Evolutionary conservation across 2,113 vertebrate genomes (phyloP).

Genomic region (Halichoeres trimaculatus): DNA sequence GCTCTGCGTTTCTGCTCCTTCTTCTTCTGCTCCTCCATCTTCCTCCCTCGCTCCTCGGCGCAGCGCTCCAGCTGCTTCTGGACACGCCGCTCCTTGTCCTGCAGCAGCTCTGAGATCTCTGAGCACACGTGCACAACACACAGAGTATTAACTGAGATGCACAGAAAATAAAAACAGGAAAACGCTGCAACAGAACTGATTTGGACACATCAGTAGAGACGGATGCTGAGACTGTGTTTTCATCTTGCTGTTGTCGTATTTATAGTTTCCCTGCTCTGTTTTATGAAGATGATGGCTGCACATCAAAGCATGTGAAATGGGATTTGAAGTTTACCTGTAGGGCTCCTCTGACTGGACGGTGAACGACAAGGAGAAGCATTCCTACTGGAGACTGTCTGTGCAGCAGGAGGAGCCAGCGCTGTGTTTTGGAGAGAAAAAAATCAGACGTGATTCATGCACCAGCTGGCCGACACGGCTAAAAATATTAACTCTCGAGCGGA

Average conservation of each 20-base stretch:
- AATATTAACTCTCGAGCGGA: not conserved
- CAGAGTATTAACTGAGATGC: too few relatives aligned
- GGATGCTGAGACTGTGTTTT: too few relatives aligned
- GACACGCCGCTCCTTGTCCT: slow-evolving; percentile 89
- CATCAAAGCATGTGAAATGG: not conserved
- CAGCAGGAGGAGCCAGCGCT: slow-evolving; percentile 63
- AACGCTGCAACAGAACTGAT: too few relatives aligned
- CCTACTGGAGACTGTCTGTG: slow-evolving; percentile 27
- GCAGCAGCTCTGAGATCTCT: slow-evolving; percentile 87
- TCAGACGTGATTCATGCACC: slow-evolving; percentile 40
- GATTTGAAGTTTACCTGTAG: slow-evolving; percentile 59
- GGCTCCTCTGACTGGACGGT: slow-evolving; percentile 48
- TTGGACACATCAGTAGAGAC: too few relatives aligned
- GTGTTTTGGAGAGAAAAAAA: slow-evolving; percentile 27
- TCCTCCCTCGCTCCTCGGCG: slow-evolving; percentile 88
- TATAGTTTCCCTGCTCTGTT: not conserved
- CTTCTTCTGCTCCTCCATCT: slow-evolving; percentile 89
- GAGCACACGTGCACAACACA: not conserved
- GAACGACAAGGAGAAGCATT: slow-evolving; percentile 61
- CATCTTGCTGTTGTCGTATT: not conserved
- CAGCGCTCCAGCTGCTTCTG: slow-evolving; percentile 90
- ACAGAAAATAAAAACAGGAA: not conserved
- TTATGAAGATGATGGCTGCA: not conserved
- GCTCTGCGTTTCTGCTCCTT: slow-evolving; percentile 88
- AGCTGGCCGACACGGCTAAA: slow-evolving; percentile 11